phyloP scores from a whole-genome alignment of 2,113 vertebrate species.

The Cyprinodon tularosa region DNA sequence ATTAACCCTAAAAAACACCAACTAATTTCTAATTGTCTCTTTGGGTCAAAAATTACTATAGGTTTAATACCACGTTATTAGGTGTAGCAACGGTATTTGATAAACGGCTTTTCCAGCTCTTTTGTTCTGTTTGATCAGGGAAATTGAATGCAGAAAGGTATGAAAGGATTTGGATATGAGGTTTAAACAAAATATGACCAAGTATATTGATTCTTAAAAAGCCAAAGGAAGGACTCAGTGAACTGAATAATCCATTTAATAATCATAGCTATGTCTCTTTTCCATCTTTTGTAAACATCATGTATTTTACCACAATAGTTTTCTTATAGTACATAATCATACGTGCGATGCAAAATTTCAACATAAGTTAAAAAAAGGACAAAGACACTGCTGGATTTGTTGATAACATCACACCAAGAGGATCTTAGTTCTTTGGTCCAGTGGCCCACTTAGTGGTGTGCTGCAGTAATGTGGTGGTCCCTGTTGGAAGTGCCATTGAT shows the following conservation, averaged over 20 bases:
- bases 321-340: slow-evolving; percentile 78
- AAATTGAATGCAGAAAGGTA: too few relatives aligned
- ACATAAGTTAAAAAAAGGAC: slow-evolving; percentile 73
- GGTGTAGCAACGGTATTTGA: too few relatives aligned
- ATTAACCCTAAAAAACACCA: too few relatives aligned
- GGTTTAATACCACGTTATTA: too few relatives aligned
- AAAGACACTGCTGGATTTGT: slow-evolving; percentile 79
- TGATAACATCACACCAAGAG: slow-evolving; percentile 70
- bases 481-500: slow-evolving; percentile 72
- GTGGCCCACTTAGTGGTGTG: slow-evolving; percentile 72
- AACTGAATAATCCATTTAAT: slow-evolving; percentile 78
- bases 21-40: too few relatives aligned
- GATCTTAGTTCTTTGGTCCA: slow-evolving; percentile 78
- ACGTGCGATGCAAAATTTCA: slow-evolving; percentile 76
- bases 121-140: too few relatives aligned
- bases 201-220: slow-evolving; percentile 14
- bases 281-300: slow-evolving; percentile 80
- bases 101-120: too few relatives aligned
- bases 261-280: slow-evolving; percentile 74
- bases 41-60: too few relatives aligned
- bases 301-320: slow-evolving; percentile 72
- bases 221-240: slow-evolving; percentile 12
- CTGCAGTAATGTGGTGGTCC: slow-evolving; percentile 74
- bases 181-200: background rate
- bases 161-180: too few relatives aligned